Percentiles rank a stretch among this genome's conserved stretches.
phyloP scores from a whole-genome alignment of 2,797 vertebrate species.

The Toxotes lorentzi region DNA sequence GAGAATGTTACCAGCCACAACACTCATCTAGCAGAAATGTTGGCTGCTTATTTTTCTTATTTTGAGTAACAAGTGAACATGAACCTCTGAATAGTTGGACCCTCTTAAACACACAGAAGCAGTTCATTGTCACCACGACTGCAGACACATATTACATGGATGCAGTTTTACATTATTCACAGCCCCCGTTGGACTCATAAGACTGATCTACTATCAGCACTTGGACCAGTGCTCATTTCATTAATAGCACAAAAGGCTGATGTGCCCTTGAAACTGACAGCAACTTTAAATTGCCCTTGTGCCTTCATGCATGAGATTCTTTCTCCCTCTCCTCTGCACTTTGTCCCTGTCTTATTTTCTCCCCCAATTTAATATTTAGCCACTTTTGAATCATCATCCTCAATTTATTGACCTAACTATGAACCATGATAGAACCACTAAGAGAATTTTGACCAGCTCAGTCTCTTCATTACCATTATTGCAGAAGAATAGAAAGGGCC shows the following conservation, averaged over 20 bases:
- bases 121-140: neutral
- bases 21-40: neutral
- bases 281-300: constrained; percentile 65
- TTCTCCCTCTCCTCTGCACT: constrained; percentile 13
- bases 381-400: constrained; percentile 63
- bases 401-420: constrained; percentile 77
- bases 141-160: constrained; percentile 4
- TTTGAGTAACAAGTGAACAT: neutral
- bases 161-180: constrained; percentile 40
- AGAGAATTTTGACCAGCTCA: constrained; percentile 51
- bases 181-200: constrained; percentile 35
- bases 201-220: constrained; percentile 51
- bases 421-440: constrained; percentile 51
- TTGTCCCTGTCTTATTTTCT: constrained; percentile 44
- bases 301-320: constrained; percentile 55
- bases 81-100: neutral
- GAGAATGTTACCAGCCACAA: neutral
- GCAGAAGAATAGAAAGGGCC: constrained; percentile 17
- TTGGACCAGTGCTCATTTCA: constrained; percentile 59
- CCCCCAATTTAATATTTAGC: constrained; percentile 54
- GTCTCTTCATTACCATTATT: constrained; percentile 53
- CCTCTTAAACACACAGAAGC: neutral
- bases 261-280: constrained; percentile 72
- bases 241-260: constrained; percentile 67
- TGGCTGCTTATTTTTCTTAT: neutral